A percentile compares a stretch with the other conserved stretches of the same genome.
Evolutionary conservation across 1,140 invertebrate genomes (phyloP).

Genomic region (Galendromus occidentalis): DNA sequence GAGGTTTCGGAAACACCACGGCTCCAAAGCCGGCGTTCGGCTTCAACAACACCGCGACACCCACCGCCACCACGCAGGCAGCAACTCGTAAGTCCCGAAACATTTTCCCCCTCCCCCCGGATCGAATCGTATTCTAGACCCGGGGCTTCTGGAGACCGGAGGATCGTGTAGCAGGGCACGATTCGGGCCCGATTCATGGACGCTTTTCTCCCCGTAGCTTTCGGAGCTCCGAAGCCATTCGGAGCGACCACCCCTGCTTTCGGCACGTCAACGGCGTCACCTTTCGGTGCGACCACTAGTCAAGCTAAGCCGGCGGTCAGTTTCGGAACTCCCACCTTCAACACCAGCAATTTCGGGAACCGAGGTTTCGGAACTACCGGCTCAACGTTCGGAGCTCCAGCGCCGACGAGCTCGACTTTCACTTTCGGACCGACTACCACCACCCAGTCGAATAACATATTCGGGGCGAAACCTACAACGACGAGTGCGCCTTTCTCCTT

Average conservation of each 20-base stretch:
- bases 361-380: slow-evolving; percentile 18
- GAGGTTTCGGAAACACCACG: too few species aligned
- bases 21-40: too few species aligned
- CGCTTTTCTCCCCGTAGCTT: slow-evolving; percentile 14
- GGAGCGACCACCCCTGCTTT: slow-evolving; percentile 25
- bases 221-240: slow-evolving; percentile 24
- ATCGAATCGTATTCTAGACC: too few species aligned
- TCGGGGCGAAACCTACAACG: slow-evolving; percentile 29
- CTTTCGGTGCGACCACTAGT: neutral
- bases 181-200: too few species aligned
- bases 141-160: too few species aligned
- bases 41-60: too few species aligned
- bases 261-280: slow-evolving; percentile 23
- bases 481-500: slow-evolving; percentile 18
- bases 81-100: too few species aligned
- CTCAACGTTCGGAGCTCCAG: slow-evolving; percentile 33
- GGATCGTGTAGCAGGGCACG: too few species aligned
- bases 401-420: slow-evolving; percentile 32
- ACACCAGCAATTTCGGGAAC: slow-evolving; percentile 22
- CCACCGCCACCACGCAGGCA: too few species aligned
- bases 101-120: too few species aligned
- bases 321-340: neutral
- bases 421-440: slow-evolving; percentile 24
- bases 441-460: slow-evolving; percentile 21
- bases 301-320: too few species aligned